A percentile compares a stretch with the other conserved stretches of the same genome.
These are phyloP conservation scores for Archocentrus centrarchus DNA, from an alignment of 2,113 vertebrate species.

Conservation along the genomic window DNA sequence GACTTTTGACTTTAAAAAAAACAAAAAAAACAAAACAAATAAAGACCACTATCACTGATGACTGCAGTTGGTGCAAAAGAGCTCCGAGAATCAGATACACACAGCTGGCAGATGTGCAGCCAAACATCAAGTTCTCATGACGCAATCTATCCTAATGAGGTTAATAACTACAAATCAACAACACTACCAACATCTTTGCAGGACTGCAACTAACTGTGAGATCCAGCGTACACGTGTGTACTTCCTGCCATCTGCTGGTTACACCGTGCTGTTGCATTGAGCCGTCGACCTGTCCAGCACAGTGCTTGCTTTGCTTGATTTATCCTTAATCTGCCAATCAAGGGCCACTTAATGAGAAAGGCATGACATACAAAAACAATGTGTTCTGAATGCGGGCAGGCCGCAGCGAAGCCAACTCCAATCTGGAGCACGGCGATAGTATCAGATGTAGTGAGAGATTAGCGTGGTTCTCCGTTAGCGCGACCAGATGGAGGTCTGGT, in stretches of 20 bases:
- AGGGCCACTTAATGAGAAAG: slow-evolving; percentile 41
- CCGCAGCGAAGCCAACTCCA: slow-evolving; percentile 8
- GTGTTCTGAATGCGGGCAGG: slow-evolving; percentile 27
- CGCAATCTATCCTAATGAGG: slow-evolving; percentile 11
- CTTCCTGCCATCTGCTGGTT: slow-evolving; percentile 76
- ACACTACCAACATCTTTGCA: slow-evolving; percentile 14
- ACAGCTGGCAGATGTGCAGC: slow-evolving; percentile 30
- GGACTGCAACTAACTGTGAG: background rate
- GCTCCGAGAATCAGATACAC: background rate
- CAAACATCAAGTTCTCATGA: slow-evolving; percentile 23
- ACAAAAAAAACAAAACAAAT: no score
- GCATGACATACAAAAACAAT: slow-evolving; percentile 31
- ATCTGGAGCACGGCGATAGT: slow-evolving; percentile 16
- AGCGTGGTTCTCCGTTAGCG: slow-evolving; percentile 14
- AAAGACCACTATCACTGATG: background rate
- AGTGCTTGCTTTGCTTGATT: background rate
- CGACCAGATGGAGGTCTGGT: slow-evolving; percentile 61
- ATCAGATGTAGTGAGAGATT: slow-evolving; percentile 56
- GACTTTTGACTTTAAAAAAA: background rate
- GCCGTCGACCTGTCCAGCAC: background rate
- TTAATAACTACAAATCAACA: slow-evolving; percentile 15
- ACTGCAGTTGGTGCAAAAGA: background rate
- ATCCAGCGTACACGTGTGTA: background rate
- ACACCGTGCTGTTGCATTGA: background rate
- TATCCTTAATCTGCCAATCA: slow-evolving; percentile 28